phyloP scores from a whole-genome alignment of 2,888 invertebrate species.

The Argyresthia goedartella region DNA sequence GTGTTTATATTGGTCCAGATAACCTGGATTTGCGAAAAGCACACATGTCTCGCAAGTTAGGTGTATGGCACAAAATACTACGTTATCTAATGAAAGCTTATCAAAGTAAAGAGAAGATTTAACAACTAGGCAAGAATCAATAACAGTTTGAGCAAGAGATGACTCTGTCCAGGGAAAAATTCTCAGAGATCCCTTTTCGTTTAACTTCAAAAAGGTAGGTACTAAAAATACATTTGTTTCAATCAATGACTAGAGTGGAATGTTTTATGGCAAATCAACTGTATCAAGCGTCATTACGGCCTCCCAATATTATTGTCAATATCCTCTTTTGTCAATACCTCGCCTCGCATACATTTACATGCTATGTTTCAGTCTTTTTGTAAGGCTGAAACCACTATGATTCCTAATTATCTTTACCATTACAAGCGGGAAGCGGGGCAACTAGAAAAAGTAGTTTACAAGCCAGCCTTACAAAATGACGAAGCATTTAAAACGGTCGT shows the following conservation, averaged over 20 bases:
- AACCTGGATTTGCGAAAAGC: constrained; percentile 47
- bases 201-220: neutral
- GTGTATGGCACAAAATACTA: constrained; percentile 32
- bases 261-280: constrained; percentile 48
- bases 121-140: constrained; percentile 49
- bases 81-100: too few species aligned
- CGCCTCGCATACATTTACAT: too few species aligned
- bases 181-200: neutral
- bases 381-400: too few species aligned
- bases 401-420: too few species aligned
- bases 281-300: neutral
- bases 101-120: constrained; percentile 22
- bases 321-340: neutral
- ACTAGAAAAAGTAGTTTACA: too few species aligned
- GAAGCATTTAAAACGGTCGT: too few species aligned
- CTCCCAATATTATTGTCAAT: constrained; percentile 1
- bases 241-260: constrained; percentile 62
- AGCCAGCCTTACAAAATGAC: too few species aligned
- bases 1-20: constrained; percentile 58
- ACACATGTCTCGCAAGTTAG: constrained; percentile 21
- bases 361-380: too few species aligned
- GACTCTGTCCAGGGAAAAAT: constrained; percentile 26
- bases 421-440: too few species aligned
- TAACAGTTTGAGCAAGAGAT: constrained; percentile 56
- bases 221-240: neutral